Base-by-base conservation (phyloP, 2,888 invertebrate genomes). In the Chamaedrilus cognettii region DNA sequence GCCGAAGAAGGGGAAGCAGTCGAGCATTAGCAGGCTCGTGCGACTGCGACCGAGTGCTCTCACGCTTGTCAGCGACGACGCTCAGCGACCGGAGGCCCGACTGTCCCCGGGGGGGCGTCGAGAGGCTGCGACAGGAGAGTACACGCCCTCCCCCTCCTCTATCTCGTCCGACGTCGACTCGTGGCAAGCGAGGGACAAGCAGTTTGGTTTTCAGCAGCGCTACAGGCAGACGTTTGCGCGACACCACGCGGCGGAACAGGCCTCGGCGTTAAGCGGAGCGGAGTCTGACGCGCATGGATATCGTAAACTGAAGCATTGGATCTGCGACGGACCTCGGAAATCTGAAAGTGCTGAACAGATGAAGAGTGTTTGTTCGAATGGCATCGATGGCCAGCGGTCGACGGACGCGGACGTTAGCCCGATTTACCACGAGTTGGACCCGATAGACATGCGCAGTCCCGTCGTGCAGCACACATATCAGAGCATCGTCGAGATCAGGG, bases 341-440 rank as follows among this genome's bases (percentile, higher is more conserved):
- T 42, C 42, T 42, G 42, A 19, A 42, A 42, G 42, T 42, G 42
- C 19, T 42, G 42, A 42, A 11, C 19, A 11, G 42, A 42, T 42
- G 11, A 42, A 42, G 42, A 19, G 11, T 11, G 7, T 42, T 42
- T 7, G 19, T 7, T 11, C 42, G 7, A 19, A 42, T 42, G 19
- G 42, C 42, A 11, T 42, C 19, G 42, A 42, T 11, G 42, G 42
- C 11, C 7, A 7, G 19, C 42, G 7, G 42, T 11, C 7, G 19
- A 7, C 42, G 7, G 42, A 19, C 42, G 42, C 7, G 11, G 66
- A 66, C 28, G 31, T 34, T 28, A 66, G 66, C 32, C 66, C 66
- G 23, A 66, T 66, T 33, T 66, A 66, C 33, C 66, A 66, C 50
- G 66, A 66, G 58, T 50, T 66, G 62, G 62, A 66, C 50, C 66